Percentiles rank a stretch among this genome's conserved stretches.
phyloP scores from a whole-genome alignment of 2,113 vertebrate genomes.

The Holacanthus passer region DNA sequence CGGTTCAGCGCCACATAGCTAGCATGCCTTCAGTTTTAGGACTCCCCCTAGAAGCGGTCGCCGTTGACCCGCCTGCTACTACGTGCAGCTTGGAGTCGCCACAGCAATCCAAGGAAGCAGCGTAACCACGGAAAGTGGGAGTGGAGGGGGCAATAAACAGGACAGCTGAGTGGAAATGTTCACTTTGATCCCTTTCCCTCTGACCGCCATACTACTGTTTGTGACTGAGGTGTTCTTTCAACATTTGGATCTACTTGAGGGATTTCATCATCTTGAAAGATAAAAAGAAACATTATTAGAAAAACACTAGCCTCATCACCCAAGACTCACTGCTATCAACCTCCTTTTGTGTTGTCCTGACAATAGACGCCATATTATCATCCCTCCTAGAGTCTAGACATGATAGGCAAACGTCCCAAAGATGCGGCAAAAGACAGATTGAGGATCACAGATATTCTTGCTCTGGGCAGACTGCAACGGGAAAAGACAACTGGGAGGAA shows the following conservation, averaged over 20 bases:
- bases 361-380: conserved; percentile 24
- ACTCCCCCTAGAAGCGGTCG: conserved; percentile 29
- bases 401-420: conserved; percentile 43
- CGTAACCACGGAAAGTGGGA: conserved; percentile 32
- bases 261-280: neutral
- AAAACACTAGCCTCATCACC: conserved; percentile 3
- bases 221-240: neutral
- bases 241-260: neutral
- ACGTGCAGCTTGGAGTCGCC: conserved; percentile 43
- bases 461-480: conserved; percentile 49
- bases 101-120: conserved; percentile 39
- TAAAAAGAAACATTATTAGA: conserved; percentile 30
- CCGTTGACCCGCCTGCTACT: conserved; percentile 38
- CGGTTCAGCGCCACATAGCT: conserved; percentile 44
- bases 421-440: conserved; percentile 53
- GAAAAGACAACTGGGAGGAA: conserved; percentile 62
- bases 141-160: conserved; percentile 34
- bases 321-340: neutral
- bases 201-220: neutral
- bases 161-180: conserved; percentile 59
- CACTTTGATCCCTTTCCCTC: conserved; percentile 38
- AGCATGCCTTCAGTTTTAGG: conserved; percentile 60
- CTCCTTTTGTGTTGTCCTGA: conserved; percentile 24
- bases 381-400: conserved; percentile 25
- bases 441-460: conserved; percentile 58